These are phyloP conservation scores for Helobdella robusta DNA, from an alignment of 2,888 invertebrate genomes.

Conservation along the genomic window DNA sequence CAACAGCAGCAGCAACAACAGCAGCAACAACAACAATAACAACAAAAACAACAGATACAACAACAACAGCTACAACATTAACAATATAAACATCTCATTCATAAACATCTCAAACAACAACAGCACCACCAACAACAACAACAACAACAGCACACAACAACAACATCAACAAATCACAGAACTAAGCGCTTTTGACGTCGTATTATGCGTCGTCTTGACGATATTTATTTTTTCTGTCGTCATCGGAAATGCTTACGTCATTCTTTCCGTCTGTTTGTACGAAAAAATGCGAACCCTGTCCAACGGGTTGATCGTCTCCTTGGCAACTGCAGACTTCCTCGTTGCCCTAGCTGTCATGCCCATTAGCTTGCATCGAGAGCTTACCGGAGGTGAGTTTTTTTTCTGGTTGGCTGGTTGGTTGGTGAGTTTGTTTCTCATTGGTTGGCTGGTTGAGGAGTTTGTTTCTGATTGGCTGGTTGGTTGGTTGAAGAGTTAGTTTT, in stretches of 20 bases:
- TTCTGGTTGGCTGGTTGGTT: no score
- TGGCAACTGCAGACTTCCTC: constrained; percentile 45
- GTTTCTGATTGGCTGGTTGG: no score
- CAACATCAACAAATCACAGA: background rate
- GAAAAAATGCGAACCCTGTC: constrained; percentile 49
- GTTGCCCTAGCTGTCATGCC: constrained; percentile 48
- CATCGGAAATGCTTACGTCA: constrained; percentile 47
- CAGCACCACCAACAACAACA: background rate
- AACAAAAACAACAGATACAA: no score
- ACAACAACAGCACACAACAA: background rate
- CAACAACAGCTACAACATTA: no score
- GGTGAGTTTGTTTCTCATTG: no score
- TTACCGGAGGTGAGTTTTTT: constrained; percentile 14
- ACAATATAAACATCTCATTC: background rate
- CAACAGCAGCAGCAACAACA: background rate
- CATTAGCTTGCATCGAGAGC: constrained; percentile 42
- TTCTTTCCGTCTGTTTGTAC: constrained; percentile 46
- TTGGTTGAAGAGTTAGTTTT: no score
- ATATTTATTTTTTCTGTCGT: constrained; percentile 33
- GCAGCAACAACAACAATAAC: background rate
- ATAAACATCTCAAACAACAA: background rate
- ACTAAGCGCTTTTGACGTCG: constrained; percentile 10
- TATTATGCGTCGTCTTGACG: constrained; percentile 24
- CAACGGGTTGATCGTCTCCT: constrained; percentile 46
- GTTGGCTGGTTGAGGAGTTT: no score